Evolutionary conservation across 2,888 invertebrate genomes (phyloP).

Genomic region (Tenthredo scrophulariae): DNA sequence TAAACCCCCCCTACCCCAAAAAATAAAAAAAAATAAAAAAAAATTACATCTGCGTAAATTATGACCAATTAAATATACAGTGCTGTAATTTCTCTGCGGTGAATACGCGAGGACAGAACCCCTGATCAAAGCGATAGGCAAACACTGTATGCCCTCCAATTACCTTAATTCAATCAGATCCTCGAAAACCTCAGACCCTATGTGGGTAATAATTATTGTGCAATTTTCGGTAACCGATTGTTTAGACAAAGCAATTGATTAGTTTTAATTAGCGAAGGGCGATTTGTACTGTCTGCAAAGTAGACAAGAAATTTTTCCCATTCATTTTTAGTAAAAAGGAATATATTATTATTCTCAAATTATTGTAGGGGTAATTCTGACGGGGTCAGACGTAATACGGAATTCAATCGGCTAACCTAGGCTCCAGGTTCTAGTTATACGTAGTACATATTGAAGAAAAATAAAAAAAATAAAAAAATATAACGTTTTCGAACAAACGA

Average conservation of each 20-base stretch:
- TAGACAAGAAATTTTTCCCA: too few species aligned
- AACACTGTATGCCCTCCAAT: not conserved
- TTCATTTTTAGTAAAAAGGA: too few species aligned
- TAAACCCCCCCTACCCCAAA: too few species aligned
- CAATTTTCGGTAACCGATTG: not conserved
- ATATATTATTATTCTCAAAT: too few species aligned
- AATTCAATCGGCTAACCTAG: too few species aligned
- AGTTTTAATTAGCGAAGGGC: not conserved
- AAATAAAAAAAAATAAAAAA: not conserved
- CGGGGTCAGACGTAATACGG: too few species aligned
- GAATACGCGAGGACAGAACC: not conserved
- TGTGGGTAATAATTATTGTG: not conserved
- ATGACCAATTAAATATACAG: not conserved
- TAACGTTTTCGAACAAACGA: conserved; percentile 37
- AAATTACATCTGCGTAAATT: not conserved
- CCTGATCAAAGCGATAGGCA: conserved; percentile 38
- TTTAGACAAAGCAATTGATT: not conserved
- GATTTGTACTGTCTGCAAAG: not conserved
- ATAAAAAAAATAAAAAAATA: not conserved
- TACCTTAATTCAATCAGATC: conserved; percentile 27
- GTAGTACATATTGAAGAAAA: not conserved
- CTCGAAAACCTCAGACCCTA: not conserved
- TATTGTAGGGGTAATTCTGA: too few species aligned
- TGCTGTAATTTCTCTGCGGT: not conserved
- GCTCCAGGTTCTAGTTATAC: too few species aligned